Base-by-base conservation (phyloP, 2,888 invertebrate species). In the Eretmocerus hayati region DNA sequence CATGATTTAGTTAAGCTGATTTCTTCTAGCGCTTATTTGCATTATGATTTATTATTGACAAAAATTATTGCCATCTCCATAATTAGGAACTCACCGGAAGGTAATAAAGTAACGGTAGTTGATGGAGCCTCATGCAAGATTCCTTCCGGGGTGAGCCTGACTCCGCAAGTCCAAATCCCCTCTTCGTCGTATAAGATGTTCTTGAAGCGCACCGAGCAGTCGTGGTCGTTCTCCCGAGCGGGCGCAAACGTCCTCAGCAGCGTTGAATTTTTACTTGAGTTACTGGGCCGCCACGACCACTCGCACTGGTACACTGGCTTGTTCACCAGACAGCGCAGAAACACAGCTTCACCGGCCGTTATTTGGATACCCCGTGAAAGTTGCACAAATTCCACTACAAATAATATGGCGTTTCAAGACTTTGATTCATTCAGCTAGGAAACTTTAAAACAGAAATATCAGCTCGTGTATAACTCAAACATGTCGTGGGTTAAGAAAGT, bases 111-210 rank as follows among this genome's bases (percentile, higher is more conserved):
- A 4, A 71, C 63, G 18, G 62, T 67, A 4, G 71, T 69, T 1
- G 71, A 61, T 5, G 69, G 67, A n/a, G 71, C 71, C 53, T 64
- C 62, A 54, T 69, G 69, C 19, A 70, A 58, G 19, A 62, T 59
- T 21, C 69, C 68, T 16, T 59, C 60, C 1, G 63, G 58, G 16
- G 66, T 62, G 38, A 70, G 58, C 32, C 68, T 59, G 16, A 70
- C 69, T 6, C 67, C 69, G 50, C 71, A 72, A 11, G 66, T 69
- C 72, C 72, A 72, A n/a, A 69, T 56, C 2, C 72, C 72, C 52
- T 69, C 69, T 52, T 71, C 69, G 46, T 69, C 69, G 60, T 69
- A 65, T 32, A 68, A 48, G 21, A 71, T 65, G 47, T 66, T 69
- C 50, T 67, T 66, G 54, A 71, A 67, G 40, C 69, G 58, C 35